Conservation (phyloP, 2,113 vertebrate species). For the Leucopsar rothschildi region DNA sequence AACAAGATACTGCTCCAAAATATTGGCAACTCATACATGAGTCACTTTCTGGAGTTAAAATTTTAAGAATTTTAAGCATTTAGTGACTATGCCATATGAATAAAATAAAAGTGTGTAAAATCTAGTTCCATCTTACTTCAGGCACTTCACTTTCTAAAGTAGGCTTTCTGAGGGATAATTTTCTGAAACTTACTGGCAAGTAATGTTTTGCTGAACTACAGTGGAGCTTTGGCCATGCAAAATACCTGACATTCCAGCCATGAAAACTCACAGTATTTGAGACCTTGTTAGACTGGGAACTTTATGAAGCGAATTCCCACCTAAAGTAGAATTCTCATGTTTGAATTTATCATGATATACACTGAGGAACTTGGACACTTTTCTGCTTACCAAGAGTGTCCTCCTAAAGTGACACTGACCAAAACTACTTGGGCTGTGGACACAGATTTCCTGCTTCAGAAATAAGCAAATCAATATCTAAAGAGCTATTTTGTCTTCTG, state of each 20-base stretch:
- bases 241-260: neutral
- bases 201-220: neutral
- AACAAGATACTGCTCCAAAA: neutral
- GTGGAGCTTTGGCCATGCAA: neutral
- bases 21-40: neutral
- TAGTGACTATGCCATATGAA: neutral
- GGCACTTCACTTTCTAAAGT: neutral
- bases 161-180: neutral
- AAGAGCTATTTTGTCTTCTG: neutral
- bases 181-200: neutral
- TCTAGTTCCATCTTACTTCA: neutral
- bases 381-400: neutral
- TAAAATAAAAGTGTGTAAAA: neutral
- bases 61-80: neutral
- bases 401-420: neutral
- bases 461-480: neutral
- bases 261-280: neutral
- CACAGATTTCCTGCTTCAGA: neutral
- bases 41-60: neutral
- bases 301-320: neutral
- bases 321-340: neutral
- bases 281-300: neutral
- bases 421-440: neutral
- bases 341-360: neutral
- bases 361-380: neutral